Base-by-base conservation (phyloP, 2,113 vertebrate genomes). In the Spheniscus mendiculus region DNA sequence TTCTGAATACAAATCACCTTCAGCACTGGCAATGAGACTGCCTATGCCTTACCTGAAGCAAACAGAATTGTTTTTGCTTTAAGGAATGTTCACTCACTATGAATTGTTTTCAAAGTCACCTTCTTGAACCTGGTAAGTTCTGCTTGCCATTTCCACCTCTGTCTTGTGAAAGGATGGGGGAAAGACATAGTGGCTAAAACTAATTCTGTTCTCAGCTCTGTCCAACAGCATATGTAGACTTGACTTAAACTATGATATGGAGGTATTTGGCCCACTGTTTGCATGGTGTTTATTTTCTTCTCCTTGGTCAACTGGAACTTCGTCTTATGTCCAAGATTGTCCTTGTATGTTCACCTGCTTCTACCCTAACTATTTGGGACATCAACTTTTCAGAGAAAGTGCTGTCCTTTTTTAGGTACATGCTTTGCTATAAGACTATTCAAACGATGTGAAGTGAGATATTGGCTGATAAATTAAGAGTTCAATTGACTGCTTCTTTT, bases 161-260 rank as follows among this genome's bases (percentile, higher is more conserved):
- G n/a, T 26, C 49, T 13, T 61, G 27, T 11, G 44, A 44, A 89
- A 79, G 44, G 52, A 49, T 10, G 6, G 38, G 11, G 6, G 5
- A 34, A 55, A 81, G 23, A 11, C 6, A 13, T 0, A 14, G 10
- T 10, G 15, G 26, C 12, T 25, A 26, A 56, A 74, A 29, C 12
- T 32, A 40, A 49, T 53, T 53, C 34, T 90, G 9, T 42, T 74
- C 34, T 82, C 69, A 84, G 19, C 32, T 67, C 38, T 87, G 42
- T 16, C 62, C 76, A 89, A 20, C 12, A 50, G 36, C 83, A 34
- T 0, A 0, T 8, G 10, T 7, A 55, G 29, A 32, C 23, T 47
- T 87, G 32, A 29, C 44, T 78, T 56, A 58, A 30, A 12, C 27
- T 16, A 1, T 10, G 6, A 5, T 10, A 34, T 5, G 22, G 17